Conservation (phyloP, 2,888 invertebrate species). For the Chrysomela aeneicollis region DNA sequence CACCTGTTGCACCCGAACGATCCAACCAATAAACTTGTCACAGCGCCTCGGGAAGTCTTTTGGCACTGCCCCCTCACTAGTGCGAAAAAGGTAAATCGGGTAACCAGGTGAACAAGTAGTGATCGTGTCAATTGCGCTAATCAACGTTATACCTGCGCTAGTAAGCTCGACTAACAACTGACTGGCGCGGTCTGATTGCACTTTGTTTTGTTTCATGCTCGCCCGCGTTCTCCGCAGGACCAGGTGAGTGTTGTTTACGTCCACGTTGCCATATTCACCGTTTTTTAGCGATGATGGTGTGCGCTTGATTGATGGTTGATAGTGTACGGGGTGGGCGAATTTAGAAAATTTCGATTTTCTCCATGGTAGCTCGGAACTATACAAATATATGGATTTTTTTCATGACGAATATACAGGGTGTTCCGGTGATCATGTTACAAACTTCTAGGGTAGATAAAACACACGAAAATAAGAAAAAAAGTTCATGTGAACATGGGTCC, state of each 20-base stretch:
- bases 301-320: too few relatives aligned
- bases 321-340: too few relatives aligned
- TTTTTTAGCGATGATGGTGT: conserved; percentile 31
- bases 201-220: conserved; percentile 60
- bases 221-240: conserved; percentile 52
- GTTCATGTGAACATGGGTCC: too few relatives aligned
- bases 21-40: conserved; percentile 10
- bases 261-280: conserved; percentile 47
- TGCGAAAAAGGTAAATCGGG: conserved; percentile 25
- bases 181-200: conserved; percentile 58
- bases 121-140: conserved; percentile 33
- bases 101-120: conserved; percentile 34
- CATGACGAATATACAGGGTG: too few relatives aligned
- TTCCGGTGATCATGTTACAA: too few relatives aligned
- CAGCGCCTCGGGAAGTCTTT: conserved; percentile 23
- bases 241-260: conserved; percentile 51
- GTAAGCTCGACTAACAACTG: conserved; percentile 50
- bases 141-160: conserved; percentile 36
- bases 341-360: too few relatives aligned
- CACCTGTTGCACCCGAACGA: conserved; percentile 22
- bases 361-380: too few relatives aligned
- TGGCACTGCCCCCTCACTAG: conserved; percentile 28
- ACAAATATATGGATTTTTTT: too few relatives aligned
- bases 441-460: too few relatives aligned
- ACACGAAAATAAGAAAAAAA: too few relatives aligned